Evolutionary conservation across 23 tunicate genomes (phyloP).

Genomic region (Corella eumyota): DNA sequence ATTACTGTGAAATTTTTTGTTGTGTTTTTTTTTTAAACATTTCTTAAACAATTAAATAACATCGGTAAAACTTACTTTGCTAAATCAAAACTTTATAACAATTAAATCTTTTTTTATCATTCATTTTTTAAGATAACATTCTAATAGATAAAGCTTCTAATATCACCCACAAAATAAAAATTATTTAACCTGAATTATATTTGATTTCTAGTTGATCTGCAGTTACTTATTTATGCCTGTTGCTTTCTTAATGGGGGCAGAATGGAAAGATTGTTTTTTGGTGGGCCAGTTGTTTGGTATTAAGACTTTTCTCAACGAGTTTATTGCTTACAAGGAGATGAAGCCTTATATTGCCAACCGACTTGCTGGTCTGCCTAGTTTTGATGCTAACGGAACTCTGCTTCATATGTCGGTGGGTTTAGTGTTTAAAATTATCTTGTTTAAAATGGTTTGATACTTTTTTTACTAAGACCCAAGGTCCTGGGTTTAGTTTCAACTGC

Average conservation of each 20-base stretch:
- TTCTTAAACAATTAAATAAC: too few relatives aligned
- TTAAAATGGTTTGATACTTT: neutral
- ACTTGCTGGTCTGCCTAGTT: constrained; percentile 16
- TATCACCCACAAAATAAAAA: too few relatives aligned
- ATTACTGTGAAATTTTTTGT: too few relatives aligned
- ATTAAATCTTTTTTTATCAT: too few relatives aligned
- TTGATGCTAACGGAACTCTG: constrained; percentile 36
- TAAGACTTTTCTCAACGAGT: constrained; percentile 83
- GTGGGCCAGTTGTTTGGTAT: constrained; percentile 75
- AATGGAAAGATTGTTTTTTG: constrained; percentile 41
- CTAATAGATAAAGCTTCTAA: too few relatives aligned
- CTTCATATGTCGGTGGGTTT: constrained; percentile 40
- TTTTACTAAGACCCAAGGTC: neutral
- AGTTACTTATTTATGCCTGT: constrained; percentile 69
- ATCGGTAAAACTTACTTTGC: too few relatives aligned
- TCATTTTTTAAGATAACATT: too few relatives aligned
- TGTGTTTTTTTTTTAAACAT: neutral
- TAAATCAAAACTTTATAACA: too few relatives aligned
- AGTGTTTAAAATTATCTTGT: too few relatives aligned
- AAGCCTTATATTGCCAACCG: constrained; percentile 34
- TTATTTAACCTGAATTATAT: too few relatives aligned
- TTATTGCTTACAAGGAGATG: constrained; percentile 55
- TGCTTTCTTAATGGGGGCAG: constrained; percentile 66
- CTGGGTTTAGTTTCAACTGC: too few relatives aligned
- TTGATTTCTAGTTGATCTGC: constrained; percentile 20